Base-by-base conservation (phyloP, 2,888 invertebrate genomes). In the Leucoma salicis region DNA sequence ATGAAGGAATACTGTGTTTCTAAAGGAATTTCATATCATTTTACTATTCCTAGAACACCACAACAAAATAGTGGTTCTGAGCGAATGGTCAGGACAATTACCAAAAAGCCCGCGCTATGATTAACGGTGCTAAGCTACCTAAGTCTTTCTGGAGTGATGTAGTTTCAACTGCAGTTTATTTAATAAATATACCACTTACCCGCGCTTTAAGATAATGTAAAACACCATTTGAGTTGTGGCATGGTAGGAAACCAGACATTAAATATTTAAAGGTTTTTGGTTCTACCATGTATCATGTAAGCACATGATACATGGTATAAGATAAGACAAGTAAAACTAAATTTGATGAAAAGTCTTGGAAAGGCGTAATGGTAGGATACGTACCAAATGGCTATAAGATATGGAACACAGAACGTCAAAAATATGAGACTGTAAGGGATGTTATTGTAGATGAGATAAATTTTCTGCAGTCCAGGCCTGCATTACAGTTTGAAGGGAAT, bases 1-100 rank as follows among this genome's bases (percentile, higher is more conserved):
- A 60, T 70, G 52, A 70, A 56, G 47, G 35, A 37, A 8, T 59
- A 43, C 29, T 57, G 55, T 43, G 31, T 33, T 14, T 31, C 49
- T 4, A 53, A 53, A 36, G 57, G 57, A 11, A 39, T 39, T 18
- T 6, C 5, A 1, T 34, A 29, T 14, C 34, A 49, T 24, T 66
- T 73, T 33, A 78, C 78, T 39, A 69, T 79, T 39, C 72, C 77
- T 37, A 50, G 64, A 44, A 76, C 77, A 14, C 78, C 75, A 39
- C 70, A 77, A 55, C 62, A 64, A 53, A 81, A 78, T 65, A 70
- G 71, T 43, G 66, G 74, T 10, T 52, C 74, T 14, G 75, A 78
- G 46, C 51, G 76, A 2, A 74, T 78, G 72, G 62, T 59, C 24
- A 41, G 74, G 46, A 70, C 70, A 12, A 59, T 80, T 31, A 68